A percentile compares a stretch with the other conserved stretches of the same genome.
Evolutionary conservation across 2,888 invertebrate species (phyloP).

Genomic region (Heterodera filipjevi): DNA sequence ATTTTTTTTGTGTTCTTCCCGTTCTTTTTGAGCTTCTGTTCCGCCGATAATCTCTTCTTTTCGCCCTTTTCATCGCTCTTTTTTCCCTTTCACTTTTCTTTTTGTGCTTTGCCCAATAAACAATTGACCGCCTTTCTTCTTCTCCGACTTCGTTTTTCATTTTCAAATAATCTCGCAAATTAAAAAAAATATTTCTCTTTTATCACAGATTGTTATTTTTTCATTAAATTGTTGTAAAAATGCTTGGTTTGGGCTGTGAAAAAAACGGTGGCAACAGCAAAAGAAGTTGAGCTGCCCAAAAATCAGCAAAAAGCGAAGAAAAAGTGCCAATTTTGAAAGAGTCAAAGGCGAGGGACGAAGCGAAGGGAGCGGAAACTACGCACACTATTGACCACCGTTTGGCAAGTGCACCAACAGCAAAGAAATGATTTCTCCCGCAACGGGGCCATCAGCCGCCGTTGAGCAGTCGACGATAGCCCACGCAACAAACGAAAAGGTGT

Average conservation of each 20-base stretch:
- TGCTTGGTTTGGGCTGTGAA: no score
- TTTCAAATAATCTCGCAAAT: no score
- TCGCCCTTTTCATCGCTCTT: no score
- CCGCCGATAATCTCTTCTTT: no score
- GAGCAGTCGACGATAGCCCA: not conserved
- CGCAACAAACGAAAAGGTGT: not conserved
- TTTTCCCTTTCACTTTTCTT: not conserved
- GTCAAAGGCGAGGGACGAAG: not conserved
- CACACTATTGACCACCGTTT: not conserved
- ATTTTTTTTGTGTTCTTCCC: no score
- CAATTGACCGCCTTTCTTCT: not conserved
- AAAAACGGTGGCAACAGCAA: not conserved
- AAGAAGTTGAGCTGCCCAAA: not conserved
- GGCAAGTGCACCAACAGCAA: not conserved
- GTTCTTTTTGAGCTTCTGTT: no score
- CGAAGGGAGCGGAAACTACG: not conserved
- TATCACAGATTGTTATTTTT: no score
- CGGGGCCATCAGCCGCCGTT: slow-evolving; percentile 4
- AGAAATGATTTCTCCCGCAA: not conserved
- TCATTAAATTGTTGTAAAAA: not conserved
- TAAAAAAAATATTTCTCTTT: no score
- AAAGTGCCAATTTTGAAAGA: not conserved
- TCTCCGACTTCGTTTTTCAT: not conserved
- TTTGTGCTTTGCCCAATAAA: not conserved
- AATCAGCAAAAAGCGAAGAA: not conserved